Evolutionary conservation across 2,888 invertebrate genomes (phyloP).

Genomic region (Bugula neritina): DNA sequence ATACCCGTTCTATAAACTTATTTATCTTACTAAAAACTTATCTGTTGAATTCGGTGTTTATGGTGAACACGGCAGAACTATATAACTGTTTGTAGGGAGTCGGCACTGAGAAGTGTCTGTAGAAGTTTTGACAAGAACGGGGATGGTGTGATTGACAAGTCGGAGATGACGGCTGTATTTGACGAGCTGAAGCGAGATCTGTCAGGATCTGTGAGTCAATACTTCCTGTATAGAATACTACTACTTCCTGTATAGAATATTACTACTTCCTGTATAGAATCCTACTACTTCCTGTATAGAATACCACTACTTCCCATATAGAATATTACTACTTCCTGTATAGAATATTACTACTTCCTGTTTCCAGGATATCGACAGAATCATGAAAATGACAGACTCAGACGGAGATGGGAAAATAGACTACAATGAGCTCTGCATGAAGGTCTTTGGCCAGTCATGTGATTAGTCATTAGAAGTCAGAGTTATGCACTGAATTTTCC

Average conservation of each 20-base stretch:
- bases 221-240: too few relatives aligned
- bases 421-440: slow-evolving; percentile 29
- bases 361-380: slow-evolving; percentile 22
- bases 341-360: neutral
- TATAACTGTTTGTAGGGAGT: too few relatives aligned
- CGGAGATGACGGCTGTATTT: slow-evolving; percentile 29
- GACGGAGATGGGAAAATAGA: slow-evolving; percentile 27
- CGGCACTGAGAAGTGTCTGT: slow-evolving; percentile 29
- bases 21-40: too few relatives aligned
- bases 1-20: too few relatives aligned
- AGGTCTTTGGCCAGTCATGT: slow-evolving; percentile 27
- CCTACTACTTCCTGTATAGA: too few relatives aligned
- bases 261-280: too few relatives aligned
- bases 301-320: neutral
- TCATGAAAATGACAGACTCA: slow-evolving; percentile 27
- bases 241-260: too few relatives aligned
- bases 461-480: too few relatives aligned
- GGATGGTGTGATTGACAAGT: slow-evolving; percentile 29
- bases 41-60: too few relatives aligned
- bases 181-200: slow-evolving; percentile 27
- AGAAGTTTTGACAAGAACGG: slow-evolving; percentile 29
- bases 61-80: too few relatives aligned
- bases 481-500: too few relatives aligned
- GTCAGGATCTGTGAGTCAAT: slow-evolving; percentile 20
- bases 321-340: neutral